Evolutionary conservation across 2,888 invertebrate genomes (phyloP), one percentile per base, ranked within the genome.

Genomic region (Acleris cristana): DNA sequence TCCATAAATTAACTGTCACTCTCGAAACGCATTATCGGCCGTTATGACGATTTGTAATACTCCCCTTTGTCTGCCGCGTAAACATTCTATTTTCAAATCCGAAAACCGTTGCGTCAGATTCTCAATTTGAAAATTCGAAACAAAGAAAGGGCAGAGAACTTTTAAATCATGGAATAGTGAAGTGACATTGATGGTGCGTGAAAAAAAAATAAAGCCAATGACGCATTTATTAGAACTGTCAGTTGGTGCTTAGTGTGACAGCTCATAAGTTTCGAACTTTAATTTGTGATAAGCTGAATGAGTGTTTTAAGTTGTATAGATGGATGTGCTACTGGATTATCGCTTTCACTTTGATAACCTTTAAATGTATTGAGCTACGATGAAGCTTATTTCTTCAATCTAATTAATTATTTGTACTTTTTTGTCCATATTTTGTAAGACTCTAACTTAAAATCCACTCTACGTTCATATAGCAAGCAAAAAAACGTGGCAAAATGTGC

Each of bases 71-170:
- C 48, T 68, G 63, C 49, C 66, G 61, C 62, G 54, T 69, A 70
- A 68, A 70, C 69, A 69, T 76, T 75, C 76, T 76, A 77, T 75
- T 74, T 74, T 74, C 72, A 71, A 76, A 70, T 66, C 65, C 62
- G 67, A 69, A 72, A 72, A 72, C 69, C 72, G 70, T 78, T 78
- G 74, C 79, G 73, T 79, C 79, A 79, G 72, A 74, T 74, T 76
- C 76, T 73, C 72, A 76, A 77, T 76, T 74, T 79, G 76, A 80
- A 86, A 85, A 79, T 80, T 78, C 73, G 78, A 86, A 89, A 92
- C 92, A 92, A 92, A 92, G 92, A 90, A 90, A 92, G 91, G 88
- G 89, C 90, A 90, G 76, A 76, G 91, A 90, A 91, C 91, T 87
- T 84, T 84, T 86, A 89, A 90, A 90, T 90, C 88, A 87, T 84